Evolutionary conservation across 1,140 invertebrate genomes (phyloP), one percentile per base, ranked within the genome.

Genomic region (Macrostomum lignano): DNA sequence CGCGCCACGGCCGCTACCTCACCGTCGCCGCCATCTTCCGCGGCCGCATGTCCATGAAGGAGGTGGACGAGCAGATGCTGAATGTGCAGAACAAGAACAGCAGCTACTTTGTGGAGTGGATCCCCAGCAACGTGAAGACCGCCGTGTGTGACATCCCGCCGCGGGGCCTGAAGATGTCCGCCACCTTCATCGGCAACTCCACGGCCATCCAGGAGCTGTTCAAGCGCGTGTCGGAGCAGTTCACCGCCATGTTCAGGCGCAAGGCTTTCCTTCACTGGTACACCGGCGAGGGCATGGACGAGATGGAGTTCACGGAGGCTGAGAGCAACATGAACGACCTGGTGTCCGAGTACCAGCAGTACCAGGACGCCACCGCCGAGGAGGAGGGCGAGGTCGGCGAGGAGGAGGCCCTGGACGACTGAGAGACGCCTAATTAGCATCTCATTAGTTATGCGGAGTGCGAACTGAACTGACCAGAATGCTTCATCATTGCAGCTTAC

Each of bases 321-420:
- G 68, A 71, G 42, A 65, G 64, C 17, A 57, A 49, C 32, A 49
- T 49, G 47, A 51, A 47, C 33, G 47, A 49, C 35, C 35, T 49
- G 14, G 40, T 47, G 28, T 71, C 73, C 38, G 73, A 77, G 47
- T 78, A 78, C 50, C 74, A 78, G 47, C 74, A 78, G 51, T 78
- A 78, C 53, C 73, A 74, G 33, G 43, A 43, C n/a, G 40, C 41
- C n/a, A 20, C 36, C 6, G 36, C 13, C 19, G 41, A 45, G 10
- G 41, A 45, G 11, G 5, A 32, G 13, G 31, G 11, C n/a, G 26
- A 28, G 19, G 3, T 15, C 3, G 26, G 9, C 4, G 9, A n/a
- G n/a, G n/a, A n/a, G n/a, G n/a, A n/a, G n/a, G n/a, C n/a, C n/a
- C n/a, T n/a, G n/a, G n/a, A n/a, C n/a, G n/a, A n/a, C n/a, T n/a